Conservation (phyloP, 2,888 invertebrate genomes). For the Mythimna ferrago region DNA sequence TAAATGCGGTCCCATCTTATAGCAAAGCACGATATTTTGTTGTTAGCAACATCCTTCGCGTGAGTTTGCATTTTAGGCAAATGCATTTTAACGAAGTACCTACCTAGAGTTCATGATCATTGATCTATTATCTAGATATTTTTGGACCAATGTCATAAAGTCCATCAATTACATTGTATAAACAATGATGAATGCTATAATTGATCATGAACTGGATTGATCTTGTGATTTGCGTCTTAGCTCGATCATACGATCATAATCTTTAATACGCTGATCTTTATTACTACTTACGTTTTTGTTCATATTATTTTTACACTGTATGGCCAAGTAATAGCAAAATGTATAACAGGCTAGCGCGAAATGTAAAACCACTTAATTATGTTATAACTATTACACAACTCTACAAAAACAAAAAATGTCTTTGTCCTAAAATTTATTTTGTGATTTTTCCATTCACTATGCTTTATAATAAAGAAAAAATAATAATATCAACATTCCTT, state of each 20-base stretch:
- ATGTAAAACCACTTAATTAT: neutral
- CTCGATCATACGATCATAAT: neutral
- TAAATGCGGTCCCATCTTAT: too few relatives aligned
- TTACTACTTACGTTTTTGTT: neutral
- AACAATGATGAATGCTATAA: slow-evolving; percentile 28
- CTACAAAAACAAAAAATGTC: too few relatives aligned
- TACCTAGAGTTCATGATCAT: neutral
- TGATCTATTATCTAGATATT: slow-evolving; percentile 1
- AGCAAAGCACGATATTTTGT: too few relatives aligned
- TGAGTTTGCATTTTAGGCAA: too few relatives aligned
- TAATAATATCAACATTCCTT: too few relatives aligned
- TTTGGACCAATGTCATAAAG: slow-evolving; percentile 9
- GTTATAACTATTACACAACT: too few relatives aligned
- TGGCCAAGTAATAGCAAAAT: neutral
- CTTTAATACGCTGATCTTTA: neutral
- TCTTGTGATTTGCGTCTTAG: slow-evolving; percentile 7
- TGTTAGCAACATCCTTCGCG: too few relatives aligned
- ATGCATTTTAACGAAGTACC: neutral
- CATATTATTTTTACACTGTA: neutral
- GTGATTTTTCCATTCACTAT: too few relatives aligned
- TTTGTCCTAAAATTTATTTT: too few relatives aligned
- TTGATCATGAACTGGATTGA: slow-evolving; percentile 23
- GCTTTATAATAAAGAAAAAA: too few relatives aligned
- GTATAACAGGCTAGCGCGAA: neutral
- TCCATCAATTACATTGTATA: slow-evolving; percentile 1